Evolutionary conservation across 2,113 vertebrate genomes (phyloP).

Genomic region (Pseudopipra pipra): DNA sequence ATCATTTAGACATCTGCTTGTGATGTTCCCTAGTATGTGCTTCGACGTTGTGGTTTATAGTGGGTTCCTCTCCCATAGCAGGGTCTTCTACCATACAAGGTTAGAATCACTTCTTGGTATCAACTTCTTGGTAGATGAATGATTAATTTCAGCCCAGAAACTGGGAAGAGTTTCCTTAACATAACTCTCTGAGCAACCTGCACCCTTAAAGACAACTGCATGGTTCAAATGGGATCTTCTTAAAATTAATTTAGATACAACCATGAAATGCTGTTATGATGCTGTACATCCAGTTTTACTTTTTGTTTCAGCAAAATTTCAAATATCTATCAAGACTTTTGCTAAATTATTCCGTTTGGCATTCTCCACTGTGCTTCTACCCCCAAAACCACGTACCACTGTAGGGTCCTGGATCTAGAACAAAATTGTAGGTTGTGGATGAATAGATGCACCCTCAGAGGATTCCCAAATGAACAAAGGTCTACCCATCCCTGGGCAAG

Average conservation of each 20-base stretch:
- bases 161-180: neutral
- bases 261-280: neutral
- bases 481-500: neutral
- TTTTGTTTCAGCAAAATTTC: neutral
- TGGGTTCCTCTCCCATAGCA: neutral
- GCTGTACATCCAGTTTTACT: neutral
- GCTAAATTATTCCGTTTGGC: neutral
- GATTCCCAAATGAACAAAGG: neutral
- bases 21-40: neutral
- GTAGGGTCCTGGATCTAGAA: neutral
- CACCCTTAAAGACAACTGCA: neutral
- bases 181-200: neutral
- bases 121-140: neutral
- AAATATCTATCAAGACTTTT: neutral
- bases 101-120: neutral
- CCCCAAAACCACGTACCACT: neutral
- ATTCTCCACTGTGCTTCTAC: neutral
- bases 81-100: neutral
- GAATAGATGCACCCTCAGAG: neutral
- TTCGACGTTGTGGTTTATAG: neutral
- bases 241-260: neutral
- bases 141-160: neutral
- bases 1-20: neutral
- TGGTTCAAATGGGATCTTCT: neutral
- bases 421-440: neutral